Conservation (phyloP, 1,140 invertebrate genomes). For the Melipona quadrifasciata region DNA sequence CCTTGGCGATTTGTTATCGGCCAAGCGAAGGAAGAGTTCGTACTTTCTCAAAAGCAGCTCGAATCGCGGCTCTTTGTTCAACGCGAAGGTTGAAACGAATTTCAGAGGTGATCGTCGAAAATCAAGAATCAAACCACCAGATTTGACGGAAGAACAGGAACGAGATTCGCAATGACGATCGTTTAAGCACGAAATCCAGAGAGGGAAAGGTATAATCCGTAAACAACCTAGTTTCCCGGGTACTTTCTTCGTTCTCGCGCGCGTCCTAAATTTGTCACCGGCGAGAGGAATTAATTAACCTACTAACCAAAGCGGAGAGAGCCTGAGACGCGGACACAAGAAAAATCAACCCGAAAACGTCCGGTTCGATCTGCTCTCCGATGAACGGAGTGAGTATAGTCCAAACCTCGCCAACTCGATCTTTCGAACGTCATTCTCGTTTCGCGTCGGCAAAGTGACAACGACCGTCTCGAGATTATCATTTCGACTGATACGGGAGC, state of each 20-base stretch:
- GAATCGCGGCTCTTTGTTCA: too few species aligned
- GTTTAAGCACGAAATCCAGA: not conserved
- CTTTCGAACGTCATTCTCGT: not conserved
- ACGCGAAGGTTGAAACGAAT: too few species aligned
- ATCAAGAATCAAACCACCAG: not conserved
- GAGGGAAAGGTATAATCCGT: not conserved
- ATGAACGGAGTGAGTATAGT: not conserved
- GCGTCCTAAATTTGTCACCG: conserved; percentile 3
- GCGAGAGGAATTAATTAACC: conserved; percentile 9
- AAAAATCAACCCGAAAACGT: not conserved
- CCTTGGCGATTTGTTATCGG: too few species aligned
- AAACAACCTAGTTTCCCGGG: not conserved
- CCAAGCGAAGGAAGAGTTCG: too few species aligned
- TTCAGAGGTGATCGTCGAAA: not conserved
- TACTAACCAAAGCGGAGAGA: not conserved
- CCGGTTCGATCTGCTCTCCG: not conserved
- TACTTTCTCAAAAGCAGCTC: too few species aligned
- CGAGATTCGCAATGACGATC: too few species aligned
- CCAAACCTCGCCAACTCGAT: not conserved
- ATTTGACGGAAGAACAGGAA: too few species aligned
- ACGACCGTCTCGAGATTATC: not conserved
- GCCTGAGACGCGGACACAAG: not conserved
- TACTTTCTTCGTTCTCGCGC: not conserved
- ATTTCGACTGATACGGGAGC: conserved; percentile 2
- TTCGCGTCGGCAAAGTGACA: not conserved